Evolutionary conservation across 2,113 vertebrate genomes (phyloP).

Genomic region (Chauna torquata): DNA sequence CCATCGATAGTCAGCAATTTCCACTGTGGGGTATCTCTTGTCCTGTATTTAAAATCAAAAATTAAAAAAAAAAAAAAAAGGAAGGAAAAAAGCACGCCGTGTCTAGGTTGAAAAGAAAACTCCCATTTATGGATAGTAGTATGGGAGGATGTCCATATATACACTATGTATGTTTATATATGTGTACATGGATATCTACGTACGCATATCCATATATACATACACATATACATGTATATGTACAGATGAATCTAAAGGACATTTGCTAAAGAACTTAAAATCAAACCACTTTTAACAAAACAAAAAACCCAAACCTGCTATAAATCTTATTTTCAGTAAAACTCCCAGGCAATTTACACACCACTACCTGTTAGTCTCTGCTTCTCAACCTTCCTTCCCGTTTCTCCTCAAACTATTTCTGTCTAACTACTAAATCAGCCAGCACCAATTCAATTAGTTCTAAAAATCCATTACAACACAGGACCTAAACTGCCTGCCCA

Average conservation of each 20-base stretch:
- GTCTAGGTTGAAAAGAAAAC: background rate
- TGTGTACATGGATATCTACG: no score
- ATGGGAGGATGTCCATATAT: background rate
- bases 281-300: background rate
- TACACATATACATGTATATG: background rate
- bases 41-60: background rate
- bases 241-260: background rate
- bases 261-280: background rate
- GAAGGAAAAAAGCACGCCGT: background rate
- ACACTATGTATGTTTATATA: no score
- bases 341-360: background rate
- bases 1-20: background rate
- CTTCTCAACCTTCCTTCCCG: background rate
- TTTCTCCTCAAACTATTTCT: background rate
- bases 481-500: slow-evolving; percentile 33
- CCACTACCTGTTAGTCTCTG: background rate
- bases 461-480: slow-evolving; percentile 50
- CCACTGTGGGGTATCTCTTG: background rate
- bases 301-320: background rate
- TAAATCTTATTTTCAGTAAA: background rate
- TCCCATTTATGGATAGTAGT: background rate
- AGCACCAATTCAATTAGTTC: slow-evolving; percentile 44
- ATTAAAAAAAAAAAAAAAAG: background rate
- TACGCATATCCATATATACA: background rate
- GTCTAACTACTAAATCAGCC: background rate